A percentile compares a stretch with the other conserved stretches of the same genome.
Evolutionary conservation across 2,888 invertebrate genomes (phyloP).

Genomic region (Cheilosia pagana): DNA sequence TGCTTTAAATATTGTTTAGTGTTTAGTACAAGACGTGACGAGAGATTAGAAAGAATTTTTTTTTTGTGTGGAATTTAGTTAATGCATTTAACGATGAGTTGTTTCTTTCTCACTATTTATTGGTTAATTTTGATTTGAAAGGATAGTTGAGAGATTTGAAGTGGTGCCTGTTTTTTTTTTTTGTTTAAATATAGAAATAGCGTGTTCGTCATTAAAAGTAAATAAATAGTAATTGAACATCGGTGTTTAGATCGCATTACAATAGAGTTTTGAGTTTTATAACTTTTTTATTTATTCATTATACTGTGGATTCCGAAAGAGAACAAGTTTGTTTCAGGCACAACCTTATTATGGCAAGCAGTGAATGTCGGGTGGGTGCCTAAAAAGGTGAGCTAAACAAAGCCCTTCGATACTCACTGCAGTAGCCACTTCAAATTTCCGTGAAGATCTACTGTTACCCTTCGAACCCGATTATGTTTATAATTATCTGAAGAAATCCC

Average conservation of each 20-base stretch:
- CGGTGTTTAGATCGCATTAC: slow-evolving; percentile 31
- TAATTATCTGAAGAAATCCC: not conserved
- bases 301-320: not conserved
- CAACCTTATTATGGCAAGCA: slow-evolving; percentile 7
- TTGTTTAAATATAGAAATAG: slow-evolving; percentile 4
- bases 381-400: not conserved
- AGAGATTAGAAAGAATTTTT: slow-evolving; percentile 19
- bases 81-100: slow-evolving; percentile 14
- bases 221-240: slow-evolving; percentile 1
- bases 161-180: slow-evolving; percentile 63
- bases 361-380: slow-evolving; percentile 8
- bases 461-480: slow-evolving; percentile 9
- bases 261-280: slow-evolving; percentile 3
- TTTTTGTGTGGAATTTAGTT: slow-evolving; percentile 38
- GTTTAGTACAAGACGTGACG: slow-evolving; percentile 13
- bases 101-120: slow-evolving; percentile 13
- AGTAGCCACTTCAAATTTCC: slow-evolving; percentile 66
- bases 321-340: not conserved
- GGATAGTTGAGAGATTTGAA: slow-evolving; percentile 62
- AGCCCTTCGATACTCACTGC: slow-evolving; percentile 29
- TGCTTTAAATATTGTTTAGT: slow-evolving; percentile 39
- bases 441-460: not conserved
- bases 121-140: slow-evolving; percentile 18
- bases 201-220: slow-evolving; percentile 20
- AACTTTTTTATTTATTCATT: slow-evolving; percentile 9